phyloP scores from a whole-genome alignment of 1,140 invertebrate species.

The Ephestia elutella region DNA sequence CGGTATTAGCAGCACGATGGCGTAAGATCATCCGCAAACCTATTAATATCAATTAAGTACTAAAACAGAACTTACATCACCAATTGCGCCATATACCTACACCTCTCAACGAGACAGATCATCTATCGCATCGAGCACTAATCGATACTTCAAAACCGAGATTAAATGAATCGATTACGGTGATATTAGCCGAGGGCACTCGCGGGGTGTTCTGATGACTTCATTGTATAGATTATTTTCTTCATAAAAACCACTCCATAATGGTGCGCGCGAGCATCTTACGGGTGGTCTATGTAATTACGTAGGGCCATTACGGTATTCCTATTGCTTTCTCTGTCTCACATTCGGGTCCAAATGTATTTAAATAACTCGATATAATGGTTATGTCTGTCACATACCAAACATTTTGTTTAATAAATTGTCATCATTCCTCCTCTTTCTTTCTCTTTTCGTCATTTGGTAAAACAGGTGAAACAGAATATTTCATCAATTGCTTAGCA shows the following conservation, averaged over 20 bases:
- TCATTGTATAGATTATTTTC: constrained; percentile 39
- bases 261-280: constrained; percentile 27
- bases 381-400: background rate
- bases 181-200: constrained; percentile 13
- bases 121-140: background rate
- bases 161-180: constrained; percentile 19
- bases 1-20: background rate
- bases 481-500: no score
- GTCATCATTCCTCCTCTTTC: no score
- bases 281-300: constrained; percentile 48
- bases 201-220: constrained; percentile 35
- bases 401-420: background rate
- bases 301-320: constrained; percentile 15
- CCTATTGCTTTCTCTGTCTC: constrained; percentile 19
- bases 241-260: constrained; percentile 32
- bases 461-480: no score
- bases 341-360: background rate
- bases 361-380: background rate
- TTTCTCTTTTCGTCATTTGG: no score
- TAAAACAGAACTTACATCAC: background rate
- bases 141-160: constrained; percentile 11
- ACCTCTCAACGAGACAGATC: background rate
- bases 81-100: constrained; percentile 1
- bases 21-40: background rate
- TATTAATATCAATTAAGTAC: background rate